A percentile compares a stretch with the other conserved stretches of the same genome.
phyloP scores from a whole-genome alignment of 30 jellyfish, hydroid and myxozoan genomes.

The Cassiopea xamachana region DNA sequence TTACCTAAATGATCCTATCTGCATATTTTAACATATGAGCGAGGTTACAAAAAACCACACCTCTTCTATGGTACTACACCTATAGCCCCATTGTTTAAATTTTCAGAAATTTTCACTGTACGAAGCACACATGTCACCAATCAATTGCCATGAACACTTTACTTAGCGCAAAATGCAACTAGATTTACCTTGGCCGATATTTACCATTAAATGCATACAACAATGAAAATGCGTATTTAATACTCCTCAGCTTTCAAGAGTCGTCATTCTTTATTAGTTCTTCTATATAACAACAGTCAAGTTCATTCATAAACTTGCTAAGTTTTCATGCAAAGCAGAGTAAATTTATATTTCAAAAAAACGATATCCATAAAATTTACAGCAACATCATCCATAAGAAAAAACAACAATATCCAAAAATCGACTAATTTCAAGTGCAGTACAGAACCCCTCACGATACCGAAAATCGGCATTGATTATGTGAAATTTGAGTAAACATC shows the following conservation, averaged over 20 bases:
- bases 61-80: too few species aligned
- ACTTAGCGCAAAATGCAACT: too few species aligned
- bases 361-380: neutral
- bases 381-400: neutral
- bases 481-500: constrained; percentile 82
- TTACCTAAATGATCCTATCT: too few species aligned
- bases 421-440: neutral
- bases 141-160: too few species aligned
- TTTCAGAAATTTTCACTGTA: too few species aligned
- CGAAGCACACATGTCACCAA: too few species aligned
- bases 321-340: neutral
- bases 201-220: too few species aligned
- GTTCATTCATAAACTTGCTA: neutral
- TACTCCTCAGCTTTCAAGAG: neutral
- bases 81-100: too few species aligned
- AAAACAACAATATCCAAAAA: neutral
- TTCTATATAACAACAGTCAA: neutral
- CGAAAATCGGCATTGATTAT: neutral
- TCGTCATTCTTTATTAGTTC: neutral
- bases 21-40: too few species aligned
- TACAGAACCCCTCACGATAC: neutral
- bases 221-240: too few species aligned
- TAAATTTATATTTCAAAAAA: neutral
- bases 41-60: too few species aligned
- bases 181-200: too few species aligned